Percentiles rank a stretch among this genome's conserved stretches.
Evolutionary conservation across 2,113 vertebrate genomes (phyloP).

Genomic region (Myrmophylax atrothorax): DNA sequence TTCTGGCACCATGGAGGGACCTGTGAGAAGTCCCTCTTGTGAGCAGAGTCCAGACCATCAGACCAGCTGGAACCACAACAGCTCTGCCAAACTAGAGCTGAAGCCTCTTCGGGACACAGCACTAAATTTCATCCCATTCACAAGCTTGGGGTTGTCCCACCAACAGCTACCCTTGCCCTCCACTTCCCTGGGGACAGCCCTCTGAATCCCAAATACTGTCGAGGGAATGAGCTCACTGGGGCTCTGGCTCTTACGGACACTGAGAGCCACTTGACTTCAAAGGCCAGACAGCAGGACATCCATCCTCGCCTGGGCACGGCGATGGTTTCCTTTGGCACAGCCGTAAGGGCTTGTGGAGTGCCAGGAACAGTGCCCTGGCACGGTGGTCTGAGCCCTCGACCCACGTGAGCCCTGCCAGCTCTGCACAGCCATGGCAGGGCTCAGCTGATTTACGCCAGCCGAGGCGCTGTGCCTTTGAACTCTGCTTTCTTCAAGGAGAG

Average conservation of each 20-base stretch:
- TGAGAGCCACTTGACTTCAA: background rate
- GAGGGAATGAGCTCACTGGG: background rate
- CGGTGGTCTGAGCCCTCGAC: background rate
- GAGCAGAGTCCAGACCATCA: background rate
- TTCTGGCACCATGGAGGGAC: background rate
- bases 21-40: background rate
- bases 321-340: background rate
- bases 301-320: background rate
- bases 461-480: constrained; percentile 17
- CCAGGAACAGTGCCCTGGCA: accelerated
- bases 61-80: background rate
- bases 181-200: background rate
- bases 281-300: background rate
- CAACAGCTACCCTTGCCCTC: background rate
- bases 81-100: background rate
- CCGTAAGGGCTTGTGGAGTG: accelerated
- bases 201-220: background rate
- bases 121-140: accelerated
- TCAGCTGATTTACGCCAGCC: constrained; percentile 22
- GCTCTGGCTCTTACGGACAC: background rate
- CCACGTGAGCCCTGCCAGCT: background rate
- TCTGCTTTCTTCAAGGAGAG: background rate
- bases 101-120: accelerated
- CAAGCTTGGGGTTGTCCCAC: background rate
- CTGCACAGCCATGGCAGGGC: background rate